phyloP scores from a whole-genome alignment of 2,888 invertebrate genomes.

The Spisula subtruncata region DNA sequence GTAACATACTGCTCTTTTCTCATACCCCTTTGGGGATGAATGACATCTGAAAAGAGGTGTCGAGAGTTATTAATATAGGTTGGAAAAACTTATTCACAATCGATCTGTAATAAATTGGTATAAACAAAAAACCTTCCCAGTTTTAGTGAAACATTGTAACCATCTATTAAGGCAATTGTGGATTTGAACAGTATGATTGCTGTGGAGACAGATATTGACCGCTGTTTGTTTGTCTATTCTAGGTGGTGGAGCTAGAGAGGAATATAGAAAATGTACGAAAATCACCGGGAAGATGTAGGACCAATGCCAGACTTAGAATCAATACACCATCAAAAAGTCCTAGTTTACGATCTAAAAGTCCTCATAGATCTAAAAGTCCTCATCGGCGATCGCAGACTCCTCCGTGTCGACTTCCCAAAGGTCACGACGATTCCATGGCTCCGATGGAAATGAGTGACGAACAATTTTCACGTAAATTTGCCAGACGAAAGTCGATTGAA shows the following conservation, averaged over 20 bases:
- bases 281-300: constrained; percentile 62
- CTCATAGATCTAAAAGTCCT: constrained; percentile 56
- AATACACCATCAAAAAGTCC: constrained; percentile 58
- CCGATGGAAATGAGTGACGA: constrained; percentile 80
- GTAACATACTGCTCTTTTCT: too few species aligned
- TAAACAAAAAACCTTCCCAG: too few species aligned
- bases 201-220: neutral
- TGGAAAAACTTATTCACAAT: too few species aligned
- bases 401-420: constrained; percentile 68
- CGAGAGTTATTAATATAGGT: too few species aligned
- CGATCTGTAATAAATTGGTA: too few species aligned
- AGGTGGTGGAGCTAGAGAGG: constrained; percentile 74
- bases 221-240: constrained; percentile 18
- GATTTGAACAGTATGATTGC: neutral
- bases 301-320: constrained; percentile 40
- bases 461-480: constrained; percentile 78
- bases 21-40: too few species aligned
- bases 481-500: constrained; percentile 54
- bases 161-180: too few species aligned
- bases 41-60: too few species aligned
- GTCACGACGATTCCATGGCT: constrained; percentile 73
- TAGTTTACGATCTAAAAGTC: constrained; percentile 47
- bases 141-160: too few species aligned
- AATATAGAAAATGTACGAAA: constrained; percentile 72
- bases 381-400: constrained; percentile 69